phyloP scores from a whole-genome alignment of 53 echinoderm and acorn worm genomes.

The Holothuria leucospilota region DNA sequence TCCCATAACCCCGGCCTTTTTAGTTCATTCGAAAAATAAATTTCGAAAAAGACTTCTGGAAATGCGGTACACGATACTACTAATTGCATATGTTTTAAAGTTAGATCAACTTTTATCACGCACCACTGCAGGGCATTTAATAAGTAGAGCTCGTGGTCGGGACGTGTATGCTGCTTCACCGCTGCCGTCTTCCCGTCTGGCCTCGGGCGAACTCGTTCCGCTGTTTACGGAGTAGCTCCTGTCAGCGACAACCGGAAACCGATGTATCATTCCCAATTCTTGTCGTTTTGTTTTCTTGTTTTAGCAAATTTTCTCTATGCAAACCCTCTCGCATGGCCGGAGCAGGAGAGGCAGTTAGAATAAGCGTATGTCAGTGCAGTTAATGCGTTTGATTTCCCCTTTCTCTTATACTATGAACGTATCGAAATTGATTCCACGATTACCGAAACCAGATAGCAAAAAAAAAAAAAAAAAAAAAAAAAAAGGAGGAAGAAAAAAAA shows the following conservation, averaged over 20 bases:
- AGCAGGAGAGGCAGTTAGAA: slow-evolving; percentile 15
- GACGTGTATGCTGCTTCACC: slow-evolving; percentile 25
- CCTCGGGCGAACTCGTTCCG: slow-evolving; percentile 37
- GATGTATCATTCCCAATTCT: slow-evolving; percentile 44
- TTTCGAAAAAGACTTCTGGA: slow-evolving; percentile 33
- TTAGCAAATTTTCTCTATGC: slow-evolving; percentile 34
- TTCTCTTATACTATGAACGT: slow-evolving; percentile 40
- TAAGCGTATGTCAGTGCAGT: slow-evolving; percentile 41
- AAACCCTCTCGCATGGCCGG: slow-evolving; percentile 35
- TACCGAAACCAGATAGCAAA: slow-evolving; percentile 30
- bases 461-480: not conserved
- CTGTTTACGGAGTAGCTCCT: slow-evolving; percentile 28
- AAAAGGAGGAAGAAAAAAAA: not conserved
- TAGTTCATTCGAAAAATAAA: slow-evolving; percentile 29
- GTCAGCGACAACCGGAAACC: slow-evolving; percentile 40
- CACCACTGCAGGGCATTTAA: slow-evolving; percentile 23
- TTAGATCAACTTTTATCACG: slow-evolving; percentile 43
- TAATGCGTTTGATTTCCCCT: slow-evolving; percentile 45
- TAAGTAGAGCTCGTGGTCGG: slow-evolving; percentile 42
- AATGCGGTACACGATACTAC: slow-evolving; percentile 46
- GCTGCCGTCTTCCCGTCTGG: slow-evolving; percentile 15
- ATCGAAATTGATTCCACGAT: slow-evolving; percentile 47
- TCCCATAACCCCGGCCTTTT: slow-evolving; percentile 38
- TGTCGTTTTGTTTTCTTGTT: slow-evolving; percentile 14
- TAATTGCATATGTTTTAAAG: slow-evolving; percentile 48